These are phyloP conservation scores for Bergia sp. DNA, from an alignment of 92 coral and sea anemone species.

Conservation along the genomic window DNA sequence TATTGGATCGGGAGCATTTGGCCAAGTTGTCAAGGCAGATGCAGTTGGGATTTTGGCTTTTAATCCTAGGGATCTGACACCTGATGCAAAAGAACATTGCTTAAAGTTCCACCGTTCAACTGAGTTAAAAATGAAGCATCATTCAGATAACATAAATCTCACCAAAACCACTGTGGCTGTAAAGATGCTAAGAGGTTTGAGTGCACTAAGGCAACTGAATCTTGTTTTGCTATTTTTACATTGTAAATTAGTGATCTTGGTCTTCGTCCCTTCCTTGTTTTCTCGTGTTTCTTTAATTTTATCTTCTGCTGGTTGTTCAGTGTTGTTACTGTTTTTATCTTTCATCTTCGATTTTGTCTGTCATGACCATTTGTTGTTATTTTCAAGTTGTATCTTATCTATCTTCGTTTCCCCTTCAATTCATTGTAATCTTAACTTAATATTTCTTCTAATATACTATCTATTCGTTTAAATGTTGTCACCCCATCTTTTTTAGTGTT, in stretches of 20 bases:
- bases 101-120: slow-evolving; percentile 71
- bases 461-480: too few species aligned
- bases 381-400: too few species aligned
- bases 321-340: neutral
- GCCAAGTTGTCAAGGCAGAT: slow-evolving; percentile 88
- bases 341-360: neutral
- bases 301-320: too few species aligned
- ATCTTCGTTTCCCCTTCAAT: too few species aligned
- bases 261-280: too few species aligned
- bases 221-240: too few species aligned
- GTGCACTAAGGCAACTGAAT: neutral
- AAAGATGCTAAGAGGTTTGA: slow-evolving; percentile 82
- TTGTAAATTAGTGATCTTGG: too few species aligned
- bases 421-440: too few species aligned
- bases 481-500: too few species aligned
- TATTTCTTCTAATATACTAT: too few species aligned
- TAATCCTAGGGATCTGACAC: slow-evolving; percentile 70
- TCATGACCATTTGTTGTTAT: too few species aligned
- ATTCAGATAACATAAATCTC: slow-evolving; percentile 29
- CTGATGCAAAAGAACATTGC: slow-evolving; percentile 43
- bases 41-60: slow-evolving; percentile 84
- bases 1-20: slow-evolving; percentile 90
- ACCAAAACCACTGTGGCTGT: slow-evolving; percentile 79
- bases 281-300: neutral
- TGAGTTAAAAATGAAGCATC: slow-evolving; percentile 46